Evolutionary conservation across 2,888 invertebrate genomes (phyloP), one percentile per base, ranked within the genome.

Genomic region (Dicyrtoma fusca): DNA sequence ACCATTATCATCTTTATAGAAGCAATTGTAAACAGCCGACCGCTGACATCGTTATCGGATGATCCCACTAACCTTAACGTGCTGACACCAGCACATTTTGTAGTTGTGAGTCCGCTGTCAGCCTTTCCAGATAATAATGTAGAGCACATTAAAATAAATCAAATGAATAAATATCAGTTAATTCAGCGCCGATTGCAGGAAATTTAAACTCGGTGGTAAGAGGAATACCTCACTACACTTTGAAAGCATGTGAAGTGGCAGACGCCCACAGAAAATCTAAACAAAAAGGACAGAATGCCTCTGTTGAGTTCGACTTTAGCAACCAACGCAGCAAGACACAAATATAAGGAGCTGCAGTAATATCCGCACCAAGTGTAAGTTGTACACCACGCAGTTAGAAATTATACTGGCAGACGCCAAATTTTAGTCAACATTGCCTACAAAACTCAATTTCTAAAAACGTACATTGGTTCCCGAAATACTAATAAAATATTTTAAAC

Each of bases 1-100:
- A 77, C 72, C 10, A 21, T 79, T 8, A n/a, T 71, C 3, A 53
- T 55, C 44, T 78, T 77, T 57, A 74, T 79, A 4, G 81, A 81
- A 57, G 76, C 75, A 13, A 69, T 78, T 11, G 66, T 81, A 42
- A 81, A 81, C 68, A 79, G 77, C 5, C 73, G 81, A 42, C 81
- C 81, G 11, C 21, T 81, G 4, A 74, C 71, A 49, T 76, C 76
- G 10, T 4, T 81, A 10, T 77, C 81, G 3, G 65, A 75, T 8
- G 80, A 81, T 65, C 76, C 78, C 0, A 19, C 64, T 1, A 81
- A 81, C 69, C 69, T 78, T 5, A 57, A 72, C 1, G 76, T 76
- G 6, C 73, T 82, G 3, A 82, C 82, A 5, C 74, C 76, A 8
- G 74, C 68, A 1, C 76, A 76, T 45, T 76, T 76, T 53, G 34